These are phyloP conservation scores for Parochlus steinenii DNA, from an alignment of 2,888 invertebrate genomes.

Conservation along the genomic window DNA sequence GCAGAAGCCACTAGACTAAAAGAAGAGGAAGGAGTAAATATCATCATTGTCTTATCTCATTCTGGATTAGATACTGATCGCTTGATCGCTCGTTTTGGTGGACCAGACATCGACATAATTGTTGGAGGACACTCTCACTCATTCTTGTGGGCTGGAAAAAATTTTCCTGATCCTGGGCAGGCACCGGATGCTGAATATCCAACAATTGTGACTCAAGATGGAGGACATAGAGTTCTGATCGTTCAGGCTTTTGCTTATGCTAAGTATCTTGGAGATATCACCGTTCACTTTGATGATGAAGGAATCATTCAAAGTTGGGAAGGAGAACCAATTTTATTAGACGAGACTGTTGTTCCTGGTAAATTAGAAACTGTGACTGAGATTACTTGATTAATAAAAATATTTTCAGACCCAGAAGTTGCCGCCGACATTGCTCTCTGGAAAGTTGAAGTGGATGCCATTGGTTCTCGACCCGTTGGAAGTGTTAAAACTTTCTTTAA, in stretches of 20 bases:
- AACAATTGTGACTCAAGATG: conserved; percentile 40
- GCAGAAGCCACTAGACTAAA: conserved; percentile 46
- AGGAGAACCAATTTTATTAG: conserved; percentile 56
- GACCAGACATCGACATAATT: conserved; percentile 57
- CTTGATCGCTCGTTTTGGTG: conserved; percentile 44
- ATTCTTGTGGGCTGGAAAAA: conserved; percentile 47
- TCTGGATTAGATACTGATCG: conserved; percentile 55
- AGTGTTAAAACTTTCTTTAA: too few species aligned
- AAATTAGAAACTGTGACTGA: conserved; percentile 44
- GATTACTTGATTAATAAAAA: not conserved
- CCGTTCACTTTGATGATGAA: conserved; percentile 46
- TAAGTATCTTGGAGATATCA: conserved; percentile 62
- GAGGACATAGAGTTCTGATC: conserved; percentile 33
- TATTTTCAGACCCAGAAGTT: conserved; percentile 34
- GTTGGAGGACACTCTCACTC: conserved; percentile 75
- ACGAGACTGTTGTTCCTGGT: conserved; percentile 38
- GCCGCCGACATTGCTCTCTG: conserved; percentile 40
- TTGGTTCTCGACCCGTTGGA: conserved; percentile 40
- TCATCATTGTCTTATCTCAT: conserved; percentile 69
- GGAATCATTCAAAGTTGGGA: conserved; percentile 48
- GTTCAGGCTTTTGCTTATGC: conserved; percentile 58
- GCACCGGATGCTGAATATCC: conserved; percentile 52
- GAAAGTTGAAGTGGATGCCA: conserved; percentile 37
- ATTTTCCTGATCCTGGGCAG: conserved; percentile 32
- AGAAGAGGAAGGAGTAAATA: conserved; percentile 44